Percentiles rank a stretch among this genome's conserved stretches.
These are phyloP conservation scores for Anseranas semipalmata DNA, from an alignment of 2,113 vertebrate species.

Conservation along the genomic window DNA sequence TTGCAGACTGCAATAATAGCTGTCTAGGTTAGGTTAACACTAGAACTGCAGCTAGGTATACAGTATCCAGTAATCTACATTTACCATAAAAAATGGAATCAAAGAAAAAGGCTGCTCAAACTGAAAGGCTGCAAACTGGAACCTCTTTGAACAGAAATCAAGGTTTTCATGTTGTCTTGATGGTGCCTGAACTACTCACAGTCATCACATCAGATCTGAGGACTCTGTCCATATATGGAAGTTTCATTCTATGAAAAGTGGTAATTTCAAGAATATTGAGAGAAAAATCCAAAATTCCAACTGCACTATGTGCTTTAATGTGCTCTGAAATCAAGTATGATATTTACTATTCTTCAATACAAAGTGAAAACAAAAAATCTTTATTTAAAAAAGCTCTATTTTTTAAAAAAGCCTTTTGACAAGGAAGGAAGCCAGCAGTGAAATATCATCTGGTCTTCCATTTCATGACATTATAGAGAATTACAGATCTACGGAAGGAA, in stretches of 20 bases:
- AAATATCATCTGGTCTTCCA: background rate
- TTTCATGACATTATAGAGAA: background rate
- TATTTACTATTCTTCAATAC: background rate
- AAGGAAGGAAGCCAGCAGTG: background rate
- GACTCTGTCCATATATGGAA: background rate
- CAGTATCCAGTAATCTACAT: background rate
- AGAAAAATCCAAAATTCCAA: background rate
- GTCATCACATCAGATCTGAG: background rate
- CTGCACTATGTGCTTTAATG: background rate
- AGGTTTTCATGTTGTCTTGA: background rate
- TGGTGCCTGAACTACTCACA: background rate
- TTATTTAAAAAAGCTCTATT: background rate
- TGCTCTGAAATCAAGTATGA: background rate
- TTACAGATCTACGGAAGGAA: background rate
- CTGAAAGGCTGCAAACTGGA: background rate
- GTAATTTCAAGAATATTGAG: background rate
- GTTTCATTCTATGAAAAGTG: background rate
- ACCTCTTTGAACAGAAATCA: background rate
- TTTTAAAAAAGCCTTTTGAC: accelerated
- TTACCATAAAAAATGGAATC: background rate
- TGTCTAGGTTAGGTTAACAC: background rate
- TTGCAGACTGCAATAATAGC: background rate
- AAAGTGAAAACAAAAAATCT: background rate
- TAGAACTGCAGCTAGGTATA: background rate
- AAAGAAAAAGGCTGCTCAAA: background rate